Evolutionary conservation across 2,797 vertebrate species (phyloP).

Genomic region (Poeciliopsis presidionis): DNA sequence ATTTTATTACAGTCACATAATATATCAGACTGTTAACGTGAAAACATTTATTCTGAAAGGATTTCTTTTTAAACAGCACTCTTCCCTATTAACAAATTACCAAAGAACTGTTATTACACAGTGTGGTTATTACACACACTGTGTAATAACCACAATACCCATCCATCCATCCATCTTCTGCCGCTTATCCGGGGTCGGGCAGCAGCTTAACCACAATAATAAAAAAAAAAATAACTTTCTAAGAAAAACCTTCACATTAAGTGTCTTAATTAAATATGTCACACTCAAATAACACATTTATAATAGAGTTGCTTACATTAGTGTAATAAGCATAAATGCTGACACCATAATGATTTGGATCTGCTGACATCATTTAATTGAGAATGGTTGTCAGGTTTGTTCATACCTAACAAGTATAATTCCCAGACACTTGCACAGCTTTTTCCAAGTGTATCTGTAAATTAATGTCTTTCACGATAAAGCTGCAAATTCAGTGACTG

Average conservation of each 20-base stretch:
- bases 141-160: too few relatives aligned
- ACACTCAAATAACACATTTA: not conserved
- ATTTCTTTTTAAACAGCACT: too few relatives aligned
- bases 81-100: too few relatives aligned
- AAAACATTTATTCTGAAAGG: too few relatives aligned
- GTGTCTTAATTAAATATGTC: not conserved
- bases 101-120: too few relatives aligned
- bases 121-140: too few relatives aligned
- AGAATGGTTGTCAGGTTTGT: not conserved
- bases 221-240: not conserved
- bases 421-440: not conserved
- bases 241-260: not conserved
- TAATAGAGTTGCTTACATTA: not conserved
- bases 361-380: not conserved
- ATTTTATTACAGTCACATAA: too few relatives aligned
- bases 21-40: too few relatives aligned
- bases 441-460: not conserved
- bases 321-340: not conserved
- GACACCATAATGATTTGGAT: not conserved
- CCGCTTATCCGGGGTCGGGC: too few relatives aligned
- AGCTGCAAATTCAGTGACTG: not conserved
- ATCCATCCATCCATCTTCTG: too few relatives aligned
- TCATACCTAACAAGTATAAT: not conserved
- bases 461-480: slow-evolving; percentile 2
- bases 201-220: too few relatives aligned